Conservation (phyloP, 2,888 invertebrate species). For the Argyresthia albistria region DNA sequence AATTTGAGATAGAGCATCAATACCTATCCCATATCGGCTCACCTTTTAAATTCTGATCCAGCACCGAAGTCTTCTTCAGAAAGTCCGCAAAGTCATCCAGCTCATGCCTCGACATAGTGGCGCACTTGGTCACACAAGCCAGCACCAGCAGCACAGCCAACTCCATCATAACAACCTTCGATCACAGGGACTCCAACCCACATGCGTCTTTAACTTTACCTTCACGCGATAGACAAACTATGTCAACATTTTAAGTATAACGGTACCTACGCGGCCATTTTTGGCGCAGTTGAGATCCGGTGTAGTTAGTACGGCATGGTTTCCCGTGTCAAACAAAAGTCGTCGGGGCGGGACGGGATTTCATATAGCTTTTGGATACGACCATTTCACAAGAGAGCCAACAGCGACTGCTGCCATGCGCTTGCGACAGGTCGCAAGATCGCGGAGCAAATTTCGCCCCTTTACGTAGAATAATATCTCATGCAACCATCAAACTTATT, state of each 20-base stretch:
- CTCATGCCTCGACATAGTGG: constrained; percentile 43
- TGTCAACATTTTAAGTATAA: constrained; percentile 4
- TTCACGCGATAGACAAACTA: background rate
- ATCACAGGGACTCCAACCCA: background rate
- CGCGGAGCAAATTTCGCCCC: background rate
- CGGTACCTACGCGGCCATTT: constrained; percentile 2
- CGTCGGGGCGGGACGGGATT: constrained; percentile 49
- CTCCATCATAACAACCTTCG: constrained; percentile 30
- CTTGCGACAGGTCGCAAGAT: constrained; percentile 42
- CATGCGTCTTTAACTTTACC: background rate
- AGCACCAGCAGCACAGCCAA: constrained; percentile 29
- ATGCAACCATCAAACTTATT: constrained; percentile 42
- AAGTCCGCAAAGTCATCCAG: constrained; percentile 56
- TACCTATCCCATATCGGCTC: constrained; percentile 20
- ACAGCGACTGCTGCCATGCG: constrained; percentile 42
- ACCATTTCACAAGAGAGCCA: constrained; percentile 66
- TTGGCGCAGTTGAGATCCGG: constrained; percentile 9
- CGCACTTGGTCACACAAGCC: constrained; percentile 41
- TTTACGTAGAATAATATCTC: constrained; percentile 20
- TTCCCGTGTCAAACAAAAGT: constrained; percentile 55
- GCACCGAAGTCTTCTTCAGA: constrained; percentile 46
- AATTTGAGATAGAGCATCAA: too few relatives aligned
- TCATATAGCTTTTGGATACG: constrained; percentile 65
- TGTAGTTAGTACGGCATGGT: constrained; percentile 32
- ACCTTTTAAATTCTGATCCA: constrained; percentile 60